Evolutionary conservation across 1,140 invertebrate genomes (phyloP), one percentile per base, ranked within the genome.

Genomic region (Venustaconcha ellipsiformis): DNA sequence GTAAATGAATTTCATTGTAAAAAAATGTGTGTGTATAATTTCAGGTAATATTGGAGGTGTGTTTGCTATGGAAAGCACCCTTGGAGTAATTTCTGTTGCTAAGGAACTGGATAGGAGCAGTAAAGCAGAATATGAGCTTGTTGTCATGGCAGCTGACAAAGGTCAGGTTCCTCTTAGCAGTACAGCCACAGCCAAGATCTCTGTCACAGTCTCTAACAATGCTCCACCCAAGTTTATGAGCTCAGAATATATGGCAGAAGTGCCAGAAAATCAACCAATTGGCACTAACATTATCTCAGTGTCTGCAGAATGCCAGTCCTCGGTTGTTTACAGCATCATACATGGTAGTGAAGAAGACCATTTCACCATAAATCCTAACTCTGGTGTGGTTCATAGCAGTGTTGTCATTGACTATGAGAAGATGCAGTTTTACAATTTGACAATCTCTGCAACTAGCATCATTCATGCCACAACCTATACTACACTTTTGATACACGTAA

Each of bases 141-240:
- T 94, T 65, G 93, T 98, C 12, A 94, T 94, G 89, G 96, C 96
- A 2, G 92, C 92, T 12, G 96, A 97, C 87, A 93, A 94, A 80
- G 96, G 96, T 15, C 92, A 92, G 18, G 94, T 94, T 14, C 92
- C 95, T 0, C 89, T 95, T 26, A 92, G 93, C 18, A 93, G 94
- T 70, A 94, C 94, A 48, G 92, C 96, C 20, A 95, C 94, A 23
- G 95, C 97, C 1, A 95, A 96, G 86, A 94, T 98, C 18, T 92
- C 94, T 85, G 92, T 98, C 14, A 96, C 95, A 0, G 95, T 96
- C 92, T 95, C 96, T 0, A 95, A 96, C 83, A 95, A 96, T 88
- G 94, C 95, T 70, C 94, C 96, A 23, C 97, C 97, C 3, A 93
- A 93, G 90, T 92, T 90, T 90, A 86, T 91, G 1, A 89, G 92